These are phyloP conservation scores for Eurytoma californica DNA, from an alignment of 2,888 invertebrate species.

Conservation along the genomic window DNA sequence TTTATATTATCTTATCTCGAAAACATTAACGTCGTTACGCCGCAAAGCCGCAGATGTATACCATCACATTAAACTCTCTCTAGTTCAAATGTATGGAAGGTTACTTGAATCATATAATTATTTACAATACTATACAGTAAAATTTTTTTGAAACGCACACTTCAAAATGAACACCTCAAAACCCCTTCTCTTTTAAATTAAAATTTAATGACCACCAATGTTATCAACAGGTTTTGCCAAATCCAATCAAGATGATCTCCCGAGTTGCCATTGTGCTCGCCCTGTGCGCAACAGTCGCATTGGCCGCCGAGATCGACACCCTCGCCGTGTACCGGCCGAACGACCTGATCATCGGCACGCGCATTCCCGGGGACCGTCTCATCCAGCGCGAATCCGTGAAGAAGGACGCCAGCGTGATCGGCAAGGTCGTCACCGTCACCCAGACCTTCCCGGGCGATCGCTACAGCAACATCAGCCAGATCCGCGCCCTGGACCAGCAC, in stretches of 20 bases:
- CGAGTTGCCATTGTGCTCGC: not conserved
- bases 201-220: not conserved
- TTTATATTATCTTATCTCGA: too few species aligned
- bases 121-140: too few species aligned
- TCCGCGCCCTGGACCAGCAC: constrained; percentile 48
- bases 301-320: constrained; percentile 1
- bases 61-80: too few species aligned
- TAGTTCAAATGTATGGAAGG: too few species aligned
- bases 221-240: not conserved
- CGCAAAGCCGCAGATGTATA: too few species aligned
- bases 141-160: too few species aligned
- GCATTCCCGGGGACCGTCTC: constrained; percentile 36
- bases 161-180: not conserved
- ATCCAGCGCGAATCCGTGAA: constrained; percentile 19
- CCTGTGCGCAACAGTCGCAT: too few species aligned
- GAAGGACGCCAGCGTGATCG: constrained; percentile 35
- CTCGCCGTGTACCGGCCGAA: constrained; percentile 10
- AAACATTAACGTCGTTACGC: too few species aligned
- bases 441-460: constrained; percentile 39
- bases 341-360: constrained; percentile 39
- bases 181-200: not conserved
- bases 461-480: constrained; percentile 29
- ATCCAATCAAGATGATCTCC: not conserved
- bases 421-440: constrained; percentile 12
- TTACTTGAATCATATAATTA: too few species aligned